phyloP scores from a whole-genome alignment of 2,113 vertebrate species.

The Agapornis roseicollis region DNA sequence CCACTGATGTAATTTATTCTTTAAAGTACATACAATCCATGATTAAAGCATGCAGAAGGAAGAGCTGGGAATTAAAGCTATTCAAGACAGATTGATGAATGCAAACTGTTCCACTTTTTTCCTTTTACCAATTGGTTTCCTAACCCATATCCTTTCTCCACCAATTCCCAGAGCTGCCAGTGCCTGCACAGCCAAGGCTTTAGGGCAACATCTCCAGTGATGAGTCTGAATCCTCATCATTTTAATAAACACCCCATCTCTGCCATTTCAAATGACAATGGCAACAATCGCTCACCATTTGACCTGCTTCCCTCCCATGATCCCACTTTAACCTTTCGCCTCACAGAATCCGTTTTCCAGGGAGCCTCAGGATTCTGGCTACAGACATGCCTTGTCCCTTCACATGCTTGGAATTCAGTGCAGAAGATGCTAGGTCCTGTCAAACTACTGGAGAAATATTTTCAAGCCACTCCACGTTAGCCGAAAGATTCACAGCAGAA shows the following conservation, averaged over 20 bases:
- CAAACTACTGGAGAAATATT: neutral
- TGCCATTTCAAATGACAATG: neutral
- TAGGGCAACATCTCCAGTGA: neutral
- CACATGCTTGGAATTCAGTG: neutral
- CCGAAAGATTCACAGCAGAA: neutral
- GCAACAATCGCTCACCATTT: constrained; percentile 78
- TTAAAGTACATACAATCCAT: neutral
- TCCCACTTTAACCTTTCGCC: constrained; percentile 61
- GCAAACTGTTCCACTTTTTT: neutral
- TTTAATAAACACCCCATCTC: neutral
- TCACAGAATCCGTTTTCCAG: constrained; percentile 46
- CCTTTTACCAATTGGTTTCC: neutral
- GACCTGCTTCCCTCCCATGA: constrained; percentile 84
- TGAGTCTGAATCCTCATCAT: neutral
- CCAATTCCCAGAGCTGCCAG: neutral
- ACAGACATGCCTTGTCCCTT: constrained; percentile 51
- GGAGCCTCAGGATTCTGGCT: constrained; percentile 11
- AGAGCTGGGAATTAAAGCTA: neutral
- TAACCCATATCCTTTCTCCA: neutral
- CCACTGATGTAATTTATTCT: neutral
- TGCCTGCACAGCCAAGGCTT: neutral
- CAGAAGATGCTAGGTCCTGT: neutral
- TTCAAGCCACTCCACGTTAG: neutral
- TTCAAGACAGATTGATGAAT: neutral
- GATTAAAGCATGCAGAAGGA: neutral